Percentiles rank a stretch among this genome's conserved stretches.
These are phyloP conservation scores for Disparrhopalites patrizii DNA, from an alignment of 2,888 invertebrate genomes.

Conservation along the genomic window DNA sequence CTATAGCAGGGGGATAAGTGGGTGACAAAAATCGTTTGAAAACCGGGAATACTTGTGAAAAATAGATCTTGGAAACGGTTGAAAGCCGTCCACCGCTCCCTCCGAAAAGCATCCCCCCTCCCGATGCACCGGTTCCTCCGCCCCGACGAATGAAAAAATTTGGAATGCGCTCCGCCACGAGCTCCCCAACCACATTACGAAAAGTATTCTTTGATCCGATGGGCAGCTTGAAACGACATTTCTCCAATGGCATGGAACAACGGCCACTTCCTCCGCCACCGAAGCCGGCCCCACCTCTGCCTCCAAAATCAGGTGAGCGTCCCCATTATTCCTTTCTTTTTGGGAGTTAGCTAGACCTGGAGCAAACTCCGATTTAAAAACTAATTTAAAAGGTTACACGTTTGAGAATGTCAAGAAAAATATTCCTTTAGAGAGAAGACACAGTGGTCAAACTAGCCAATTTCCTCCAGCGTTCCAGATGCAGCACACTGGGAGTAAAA, in stretches of 20 bases:
- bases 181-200: constrained; percentile 37
- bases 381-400: no score
- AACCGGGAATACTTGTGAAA: no score
- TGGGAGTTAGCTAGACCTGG: no score
- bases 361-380: no score
- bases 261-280: constrained; percentile 60
- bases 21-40: no score
- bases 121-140: constrained; percentile 60
- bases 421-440: no score
- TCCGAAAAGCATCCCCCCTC: constrained; percentile 31
- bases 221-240: constrained; percentile 54
- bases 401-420: no score
- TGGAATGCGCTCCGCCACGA: constrained; percentile 41
- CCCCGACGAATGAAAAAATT: constrained; percentile 57
- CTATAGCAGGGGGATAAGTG: no score
- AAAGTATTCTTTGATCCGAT: constrained; percentile 52
- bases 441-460: no score
- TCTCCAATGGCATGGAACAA: constrained; percentile 50
- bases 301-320: constrained; percentile 28
- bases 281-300: constrained; percentile 39
- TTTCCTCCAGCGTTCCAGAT: no score
- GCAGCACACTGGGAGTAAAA: constrained; percentile 9
- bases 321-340: no score
- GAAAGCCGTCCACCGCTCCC: constrained; percentile 47
- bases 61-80: constrained; percentile 37